These are phyloP conservation scores for Drosophila mayaguana DNA, from an alignment of 2,888 invertebrate genomes.

Conservation along the genomic window DNA sequence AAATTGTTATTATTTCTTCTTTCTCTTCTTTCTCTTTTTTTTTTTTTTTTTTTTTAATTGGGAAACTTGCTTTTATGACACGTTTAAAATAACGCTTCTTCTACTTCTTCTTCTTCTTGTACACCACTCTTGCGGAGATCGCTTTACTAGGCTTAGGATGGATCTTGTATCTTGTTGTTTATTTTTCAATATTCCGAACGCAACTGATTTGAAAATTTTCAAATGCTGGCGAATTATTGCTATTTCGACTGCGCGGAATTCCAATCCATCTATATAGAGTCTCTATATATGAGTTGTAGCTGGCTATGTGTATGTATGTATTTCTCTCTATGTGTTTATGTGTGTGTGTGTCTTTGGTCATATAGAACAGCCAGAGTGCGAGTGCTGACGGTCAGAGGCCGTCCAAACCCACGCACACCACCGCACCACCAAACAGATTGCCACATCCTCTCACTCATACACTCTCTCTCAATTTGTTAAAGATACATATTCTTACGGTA, in stretches of 20 bases:
- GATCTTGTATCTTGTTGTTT: constrained; percentile 78
- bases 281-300: constrained; percentile 40
- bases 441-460: constrained; percentile 21
- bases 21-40: constrained; percentile 15
- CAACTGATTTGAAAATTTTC: constrained; percentile 84
- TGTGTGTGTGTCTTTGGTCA: constrained; percentile 45
- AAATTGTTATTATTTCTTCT: constrained; percentile 13
- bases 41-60: constrained; percentile 33
- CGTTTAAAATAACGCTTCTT: constrained; percentile 69
- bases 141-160: constrained; percentile 78
- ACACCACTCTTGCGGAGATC: constrained; percentile 77
- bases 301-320: constrained; percentile 11
- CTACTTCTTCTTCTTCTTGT: constrained; percentile 41
- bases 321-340: constrained; percentile 22
- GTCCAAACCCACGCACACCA: constrained; percentile 75
- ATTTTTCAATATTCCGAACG: constrained; percentile 86
- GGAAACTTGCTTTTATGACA: constrained; percentile 77
- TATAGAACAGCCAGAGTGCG: constrained; percentile 43
- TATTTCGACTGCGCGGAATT: constrained; percentile 78
- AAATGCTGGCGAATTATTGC: constrained; percentile 82
- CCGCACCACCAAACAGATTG: constrained; percentile 21
- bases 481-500: constrained; percentile 32
- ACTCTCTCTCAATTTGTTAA: constrained; percentile 45
- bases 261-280: constrained; percentile 73
- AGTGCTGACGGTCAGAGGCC: constrained; percentile 79